Conservation (phyloP, 1,140 invertebrate species). For the Phthorimaea operculella region DNA sequence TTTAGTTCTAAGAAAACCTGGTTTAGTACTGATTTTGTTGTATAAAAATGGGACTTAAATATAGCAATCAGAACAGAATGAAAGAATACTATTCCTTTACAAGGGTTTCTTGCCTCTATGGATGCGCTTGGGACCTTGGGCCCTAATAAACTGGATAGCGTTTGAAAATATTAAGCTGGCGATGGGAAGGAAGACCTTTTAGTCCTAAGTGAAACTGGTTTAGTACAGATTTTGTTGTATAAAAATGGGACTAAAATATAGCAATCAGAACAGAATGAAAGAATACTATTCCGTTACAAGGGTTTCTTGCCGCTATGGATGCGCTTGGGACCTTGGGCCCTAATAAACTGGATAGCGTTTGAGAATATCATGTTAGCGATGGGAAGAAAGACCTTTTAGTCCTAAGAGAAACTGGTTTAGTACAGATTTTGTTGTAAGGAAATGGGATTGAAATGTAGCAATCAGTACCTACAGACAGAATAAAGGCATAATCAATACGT, state of each 20-base stretch:
- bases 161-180: constrained; percentile 78
- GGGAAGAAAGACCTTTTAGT: constrained; percentile 49
- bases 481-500: constrained; percentile 89
- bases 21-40: too few species aligned
- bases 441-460: too few species aligned
- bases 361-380: constrained; percentile 73
- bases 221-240: too few species aligned
- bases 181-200: constrained; percentile 52
- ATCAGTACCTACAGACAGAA: constrained; percentile 91
- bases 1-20: constrained; percentile 25
- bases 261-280: too few species aligned
- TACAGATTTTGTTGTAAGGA: too few species aligned
- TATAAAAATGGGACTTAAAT: too few species aligned
- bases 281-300: too few species aligned
- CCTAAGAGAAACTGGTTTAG: too few species aligned
- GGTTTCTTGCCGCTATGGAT: constrained; percentile 76
- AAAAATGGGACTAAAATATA: too few species aligned
- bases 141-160: constrained; percentile 93
- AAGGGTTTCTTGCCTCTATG: constrained; percentile 96
- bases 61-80: constrained; percentile 89
- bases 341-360: constrained; percentile 94
- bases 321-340: constrained; percentile 95
- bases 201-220: not conserved
- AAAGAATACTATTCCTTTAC: constrained; percentile 91
- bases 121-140: constrained; percentile 96